Evolutionary conservation across 2,888 invertebrate species (phyloP).

Genomic region (Tolmerus cingulatus): DNA sequence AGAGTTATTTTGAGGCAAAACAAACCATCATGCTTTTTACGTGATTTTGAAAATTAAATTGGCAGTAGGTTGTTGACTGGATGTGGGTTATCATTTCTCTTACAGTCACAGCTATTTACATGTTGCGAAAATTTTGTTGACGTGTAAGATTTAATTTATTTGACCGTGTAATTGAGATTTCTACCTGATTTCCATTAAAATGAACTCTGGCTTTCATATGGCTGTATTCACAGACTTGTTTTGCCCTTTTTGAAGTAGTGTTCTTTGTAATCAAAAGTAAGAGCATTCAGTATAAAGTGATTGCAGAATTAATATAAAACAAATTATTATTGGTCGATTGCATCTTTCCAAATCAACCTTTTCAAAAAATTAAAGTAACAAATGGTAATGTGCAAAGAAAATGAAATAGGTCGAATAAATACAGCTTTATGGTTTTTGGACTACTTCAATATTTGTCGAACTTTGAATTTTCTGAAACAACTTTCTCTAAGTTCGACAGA

Average conservation of each 20-base stretch:
- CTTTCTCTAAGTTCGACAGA: too few species aligned
- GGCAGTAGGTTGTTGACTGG: not conserved
- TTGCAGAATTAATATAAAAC: not conserved
- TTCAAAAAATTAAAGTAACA: not conserved
- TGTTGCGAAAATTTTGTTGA: not conserved
- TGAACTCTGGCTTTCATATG: not conserved
- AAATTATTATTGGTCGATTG: not conserved
- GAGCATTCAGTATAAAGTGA: not conserved
- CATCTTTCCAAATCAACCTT: not conserved
- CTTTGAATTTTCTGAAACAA: too few species aligned
- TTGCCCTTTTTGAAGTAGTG: not conserved
- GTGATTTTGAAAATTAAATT: not conserved
- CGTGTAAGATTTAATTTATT: not conserved
- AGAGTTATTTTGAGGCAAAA: not conserved
- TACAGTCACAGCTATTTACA: not conserved
- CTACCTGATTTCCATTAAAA: not conserved
- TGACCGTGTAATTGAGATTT: not conserved
- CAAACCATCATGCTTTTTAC: not conserved
- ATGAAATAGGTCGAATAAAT: too few species aligned
- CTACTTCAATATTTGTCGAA: too few species aligned
- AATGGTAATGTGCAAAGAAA: too few species aligned
- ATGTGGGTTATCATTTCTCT: not conserved
- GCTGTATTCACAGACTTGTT: not conserved
- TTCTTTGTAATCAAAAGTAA: not conserved
- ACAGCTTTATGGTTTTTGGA: too few species aligned